phyloP scores from a whole-genome alignment of 2,888 invertebrate species.

The Melitaea athalia region DNA sequence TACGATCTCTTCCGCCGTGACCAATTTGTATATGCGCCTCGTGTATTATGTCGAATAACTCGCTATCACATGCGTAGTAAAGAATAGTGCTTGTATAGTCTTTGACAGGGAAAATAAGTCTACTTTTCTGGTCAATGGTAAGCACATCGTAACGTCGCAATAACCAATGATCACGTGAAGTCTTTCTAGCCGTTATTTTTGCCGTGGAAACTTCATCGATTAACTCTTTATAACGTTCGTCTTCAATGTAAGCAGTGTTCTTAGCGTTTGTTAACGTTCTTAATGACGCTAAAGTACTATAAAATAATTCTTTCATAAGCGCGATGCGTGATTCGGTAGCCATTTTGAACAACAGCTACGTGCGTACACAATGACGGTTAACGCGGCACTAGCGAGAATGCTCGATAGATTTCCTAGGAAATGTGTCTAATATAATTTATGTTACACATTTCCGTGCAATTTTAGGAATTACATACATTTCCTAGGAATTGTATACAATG shows the following conservation, averaged over 20 bases:
- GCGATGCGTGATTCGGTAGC: conserved; percentile 2
- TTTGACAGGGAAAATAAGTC: neutral
- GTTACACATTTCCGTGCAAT: no score
- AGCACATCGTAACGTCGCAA: neutral
- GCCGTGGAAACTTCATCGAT: neutral
- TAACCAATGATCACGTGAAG: neutral
- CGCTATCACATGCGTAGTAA: neutral
- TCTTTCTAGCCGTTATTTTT: neutral
- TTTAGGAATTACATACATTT: no score
- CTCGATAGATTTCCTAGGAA: no score
- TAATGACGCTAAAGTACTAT: neutral
- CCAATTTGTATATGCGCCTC: neutral
- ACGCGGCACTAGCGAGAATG: neutral
- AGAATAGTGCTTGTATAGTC: neutral
- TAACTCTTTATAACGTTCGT: neutral
- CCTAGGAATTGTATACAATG: no score
- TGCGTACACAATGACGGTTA: neutral
- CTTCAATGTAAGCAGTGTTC: neutral
- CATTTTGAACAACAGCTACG: neutral
- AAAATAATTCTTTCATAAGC: neutral
- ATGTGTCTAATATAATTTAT: no score
- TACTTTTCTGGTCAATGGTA: neutral
- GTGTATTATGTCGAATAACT: neutral
- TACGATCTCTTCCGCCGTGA: conserved; percentile 1
- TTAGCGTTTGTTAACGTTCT: neutral